Conservation (phyloP, 2,113 vertebrate species). For the Gallinago media region DNA sequence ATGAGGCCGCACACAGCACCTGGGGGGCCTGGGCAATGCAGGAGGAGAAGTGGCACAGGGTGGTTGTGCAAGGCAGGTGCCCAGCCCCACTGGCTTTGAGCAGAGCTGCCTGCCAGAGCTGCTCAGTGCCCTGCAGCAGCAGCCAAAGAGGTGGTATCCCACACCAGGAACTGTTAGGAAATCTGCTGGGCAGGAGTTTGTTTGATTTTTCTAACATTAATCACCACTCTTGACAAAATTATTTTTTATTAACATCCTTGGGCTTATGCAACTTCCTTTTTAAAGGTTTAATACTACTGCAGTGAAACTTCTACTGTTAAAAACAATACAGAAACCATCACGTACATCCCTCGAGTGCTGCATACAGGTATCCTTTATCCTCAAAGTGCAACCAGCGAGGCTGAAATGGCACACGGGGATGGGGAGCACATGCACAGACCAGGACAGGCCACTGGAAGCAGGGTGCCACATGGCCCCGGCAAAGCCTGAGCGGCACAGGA, state of each 20-base stretch:
- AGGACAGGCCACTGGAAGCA: rapidly evolving
- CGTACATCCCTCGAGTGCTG: rapidly evolving
- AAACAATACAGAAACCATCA: background rate
- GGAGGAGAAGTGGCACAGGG: rapidly evolving
- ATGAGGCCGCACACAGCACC: background rate
- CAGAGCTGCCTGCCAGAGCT: background rate
- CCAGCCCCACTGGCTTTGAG: rapidly evolving
- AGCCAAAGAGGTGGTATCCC: background rate
- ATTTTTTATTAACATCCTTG: background rate
- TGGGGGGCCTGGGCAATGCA: rapidly evolving
- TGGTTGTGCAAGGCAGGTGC: rapidly evolving
- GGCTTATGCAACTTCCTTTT: background rate
- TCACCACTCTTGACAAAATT: background rate
- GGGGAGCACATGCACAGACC: background rate
- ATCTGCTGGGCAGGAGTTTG: background rate
- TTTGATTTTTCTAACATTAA: background rate
- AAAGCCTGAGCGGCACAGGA: background rate
- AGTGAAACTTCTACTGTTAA: background rate
- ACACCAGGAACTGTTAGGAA: background rate
- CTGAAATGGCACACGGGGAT: background rate
- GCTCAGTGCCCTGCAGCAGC: background rate
- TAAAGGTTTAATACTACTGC: background rate
- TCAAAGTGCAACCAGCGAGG: background rate
- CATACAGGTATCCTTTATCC: background rate
- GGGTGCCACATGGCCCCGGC: rapidly evolving